These are phyloP conservation scores for Disparrhopalites patrizii DNA, from an alignment of 2,888 invertebrate genomes.

Conservation along the genomic window DNA sequence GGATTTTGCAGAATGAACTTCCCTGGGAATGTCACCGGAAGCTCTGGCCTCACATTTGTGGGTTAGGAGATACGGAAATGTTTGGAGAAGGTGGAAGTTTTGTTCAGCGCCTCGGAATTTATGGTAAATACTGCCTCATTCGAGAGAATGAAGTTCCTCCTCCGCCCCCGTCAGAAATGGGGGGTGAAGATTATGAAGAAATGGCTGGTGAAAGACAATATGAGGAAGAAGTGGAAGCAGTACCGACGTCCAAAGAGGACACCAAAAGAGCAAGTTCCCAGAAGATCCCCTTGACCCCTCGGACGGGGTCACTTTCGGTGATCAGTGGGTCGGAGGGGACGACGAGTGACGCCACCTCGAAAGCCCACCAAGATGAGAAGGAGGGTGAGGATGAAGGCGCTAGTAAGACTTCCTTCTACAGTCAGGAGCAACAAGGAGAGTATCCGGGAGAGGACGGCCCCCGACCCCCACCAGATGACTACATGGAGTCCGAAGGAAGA, in stretches of 20 bases:
- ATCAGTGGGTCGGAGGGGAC: too few relatives aligned
- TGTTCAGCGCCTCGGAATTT: not conserved
- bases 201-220: not conserved
- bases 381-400: too few relatives aligned
- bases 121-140: conserved; percentile 7
- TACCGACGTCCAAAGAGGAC: not conserved
- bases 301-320: too few relatives aligned
- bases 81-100: not conserved
- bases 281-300: too few relatives aligned
- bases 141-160: not conserved
- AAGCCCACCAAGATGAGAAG: not conserved
- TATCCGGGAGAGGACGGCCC: too few relatives aligned
- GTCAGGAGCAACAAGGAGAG: too few relatives aligned
- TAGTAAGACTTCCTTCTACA: too few relatives aligned
- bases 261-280: too few relatives aligned
- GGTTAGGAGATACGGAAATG: not conserved
- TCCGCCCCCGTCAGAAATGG: conserved; percentile 6
- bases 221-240: not conserved
- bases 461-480: too few relatives aligned
- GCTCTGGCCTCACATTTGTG: conserved; percentile 9
- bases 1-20: not conserved
- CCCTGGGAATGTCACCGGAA: conserved; percentile 3
- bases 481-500: conserved; percentile 8
- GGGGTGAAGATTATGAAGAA: not conserved
- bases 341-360: too few relatives aligned